Conservation (phyloP, 2,888 invertebrate species). For the Brachypterus glaber region DNA sequence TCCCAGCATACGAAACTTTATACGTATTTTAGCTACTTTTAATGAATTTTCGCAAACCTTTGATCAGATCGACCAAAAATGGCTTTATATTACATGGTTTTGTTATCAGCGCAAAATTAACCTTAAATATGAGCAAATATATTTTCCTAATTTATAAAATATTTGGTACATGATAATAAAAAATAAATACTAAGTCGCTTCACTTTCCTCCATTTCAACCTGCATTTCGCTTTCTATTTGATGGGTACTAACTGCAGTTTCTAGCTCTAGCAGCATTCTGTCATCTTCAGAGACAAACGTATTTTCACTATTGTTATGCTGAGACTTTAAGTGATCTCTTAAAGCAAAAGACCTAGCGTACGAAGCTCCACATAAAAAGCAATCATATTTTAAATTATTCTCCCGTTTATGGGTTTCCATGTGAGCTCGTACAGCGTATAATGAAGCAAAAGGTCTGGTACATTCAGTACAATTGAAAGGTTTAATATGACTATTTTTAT, state of each 20-base stretch:
- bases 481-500: conserved; percentile 73
- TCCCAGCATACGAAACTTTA: too few species aligned
- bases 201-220: conserved; percentile 5
- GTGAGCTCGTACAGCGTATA: conserved; percentile 67
- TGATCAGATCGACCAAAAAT: too few species aligned
- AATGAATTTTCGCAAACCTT: too few species aligned
- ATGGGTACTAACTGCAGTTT: conserved; percentile 12
- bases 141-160: too few species aligned
- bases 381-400: conserved; percentile 61
- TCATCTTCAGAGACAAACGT: conserved; percentile 4
- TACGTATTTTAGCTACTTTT: too few species aligned
- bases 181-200: too few species aligned
- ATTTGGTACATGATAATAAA: too few species aligned
- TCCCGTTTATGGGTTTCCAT: conserved; percentile 63
- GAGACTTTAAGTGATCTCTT: conserved; percentile 60
- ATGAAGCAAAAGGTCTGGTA: conserved; percentile 66
- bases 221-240: conserved; percentile 12
- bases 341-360: conserved; percentile 68
- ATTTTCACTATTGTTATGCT: conserved; percentile 38
- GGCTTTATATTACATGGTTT: too few species aligned
- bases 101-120: too few species aligned
- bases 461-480: conserved; percentile 70
- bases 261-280: conserved; percentile 11
- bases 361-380: conserved; percentile 63
- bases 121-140: too few species aligned